These are phyloP conservation scores for Steatocranus sp. DNA, from an alignment of 2,797 vertebrate genomes.

Conservation along the genomic window DNA sequence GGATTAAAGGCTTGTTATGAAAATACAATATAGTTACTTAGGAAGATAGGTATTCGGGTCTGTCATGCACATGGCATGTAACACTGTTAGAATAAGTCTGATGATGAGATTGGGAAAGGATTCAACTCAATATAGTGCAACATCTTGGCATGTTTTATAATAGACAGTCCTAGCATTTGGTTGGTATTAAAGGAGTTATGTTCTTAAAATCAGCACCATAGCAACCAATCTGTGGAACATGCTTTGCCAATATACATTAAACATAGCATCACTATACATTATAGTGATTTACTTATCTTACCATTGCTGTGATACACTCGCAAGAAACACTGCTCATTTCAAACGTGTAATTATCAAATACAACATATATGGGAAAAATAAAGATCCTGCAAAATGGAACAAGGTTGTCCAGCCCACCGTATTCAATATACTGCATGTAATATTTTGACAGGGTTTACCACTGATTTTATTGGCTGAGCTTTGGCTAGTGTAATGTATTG, in stretches of 20 bases:
- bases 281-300: neutral
- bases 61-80: constrained; percentile 52
- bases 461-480: neutral
- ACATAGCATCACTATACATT: constrained; percentile 28
- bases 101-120: constrained; percentile 38
- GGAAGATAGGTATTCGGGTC: constrained; percentile 44
- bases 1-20: constrained; percentile 60
- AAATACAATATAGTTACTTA: constrained; percentile 53
- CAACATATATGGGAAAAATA: neutral
- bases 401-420: neutral
- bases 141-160: constrained; percentile 51
- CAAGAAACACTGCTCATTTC: neutral
- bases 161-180: constrained; percentile 49
- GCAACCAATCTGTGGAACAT: constrained; percentile 57
- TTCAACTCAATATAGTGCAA: constrained; percentile 36
- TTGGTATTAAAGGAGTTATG: constrained; percentile 44
- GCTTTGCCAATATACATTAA: constrained; percentile 43
- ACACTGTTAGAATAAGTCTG: constrained; percentile 14
- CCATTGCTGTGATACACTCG: neutral
- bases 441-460: neutral
- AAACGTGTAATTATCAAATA: neutral
- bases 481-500: neutral
- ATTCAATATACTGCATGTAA: neutral
- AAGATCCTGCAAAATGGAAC: neutral
- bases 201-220: constrained; percentile 55